Percentiles rank a stretch among this genome's conserved stretches.
These are phyloP conservation scores for Spongilla lacustris DNA, from an alignment of 37 sponge, comb jelly and placozoan genomes.

Conservation along the genomic window DNA sequence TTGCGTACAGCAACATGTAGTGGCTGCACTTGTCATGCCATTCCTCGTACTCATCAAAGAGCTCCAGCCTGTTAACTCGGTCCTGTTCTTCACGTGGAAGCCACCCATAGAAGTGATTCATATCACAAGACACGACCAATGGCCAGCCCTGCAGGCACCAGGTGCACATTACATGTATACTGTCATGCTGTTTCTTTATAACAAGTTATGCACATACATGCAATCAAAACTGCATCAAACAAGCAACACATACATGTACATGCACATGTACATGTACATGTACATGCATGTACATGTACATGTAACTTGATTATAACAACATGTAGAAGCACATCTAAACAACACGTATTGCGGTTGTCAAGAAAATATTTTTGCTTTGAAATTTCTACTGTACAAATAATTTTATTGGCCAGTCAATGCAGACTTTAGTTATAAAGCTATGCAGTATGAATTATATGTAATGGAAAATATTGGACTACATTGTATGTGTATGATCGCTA, in stretches of 20 bases:
- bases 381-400: too few species aligned
- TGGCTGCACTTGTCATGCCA: slow-evolving; percentile 88
- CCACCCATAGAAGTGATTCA: slow-evolving; percentile 67
- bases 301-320: neutral
- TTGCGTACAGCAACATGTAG: slow-evolving; percentile 66
- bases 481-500: too few species aligned
- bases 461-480: too few species aligned
- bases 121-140: slow-evolving; percentile 45
- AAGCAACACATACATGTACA: neutral
- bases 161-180: neutral
- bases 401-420: too few species aligned
- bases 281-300: neutral
- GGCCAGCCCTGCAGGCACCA: slow-evolving; percentile 64
- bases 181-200: too few species aligned
- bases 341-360: too few species aligned
- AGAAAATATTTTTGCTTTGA: too few species aligned
- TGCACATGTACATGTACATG: neutral
- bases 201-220: too few species aligned
- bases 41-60: slow-evolving; percentile 92
- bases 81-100: slow-evolving; percentile 36
- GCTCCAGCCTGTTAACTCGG: slow-evolving; percentile 57
- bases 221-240: neutral
- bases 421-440: too few species aligned
- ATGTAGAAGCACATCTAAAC: too few species aligned
- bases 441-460: too few species aligned